phyloP scores from a whole-genome alignment of 2,797 vertebrate species.

The Aythya fuligula region DNA sequence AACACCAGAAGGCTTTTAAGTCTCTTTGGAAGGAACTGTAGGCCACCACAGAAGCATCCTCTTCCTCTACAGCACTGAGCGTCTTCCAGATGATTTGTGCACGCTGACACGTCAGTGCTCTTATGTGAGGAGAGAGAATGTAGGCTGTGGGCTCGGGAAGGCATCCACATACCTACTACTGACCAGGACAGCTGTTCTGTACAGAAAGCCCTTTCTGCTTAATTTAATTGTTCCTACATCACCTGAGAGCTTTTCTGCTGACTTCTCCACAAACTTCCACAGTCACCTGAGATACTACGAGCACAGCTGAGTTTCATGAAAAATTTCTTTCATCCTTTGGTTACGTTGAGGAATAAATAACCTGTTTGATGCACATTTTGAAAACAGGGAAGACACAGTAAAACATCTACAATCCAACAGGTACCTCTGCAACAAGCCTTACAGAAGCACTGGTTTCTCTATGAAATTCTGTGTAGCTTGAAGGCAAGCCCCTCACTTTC shows the following conservation, averaged over 20 bases:
- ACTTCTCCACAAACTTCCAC: neutral
- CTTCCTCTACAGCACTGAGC: neutral
- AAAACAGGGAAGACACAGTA: neutral
- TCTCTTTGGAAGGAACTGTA: neutral
- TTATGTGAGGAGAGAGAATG: neutral
- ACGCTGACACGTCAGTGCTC: neutral
- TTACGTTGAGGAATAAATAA: neutral
- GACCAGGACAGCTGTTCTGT: neutral
- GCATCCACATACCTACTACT: neutral
- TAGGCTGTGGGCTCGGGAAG: rapidly evolving
- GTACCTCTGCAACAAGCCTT: neutral
- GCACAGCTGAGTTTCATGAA: neutral
- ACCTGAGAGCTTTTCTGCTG: neutral
- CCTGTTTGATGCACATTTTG: neutral
- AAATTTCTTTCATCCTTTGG: neutral
- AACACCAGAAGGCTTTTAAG: neutral
- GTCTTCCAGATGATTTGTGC: neutral
- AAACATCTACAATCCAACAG: neutral
- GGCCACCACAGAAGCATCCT: neutral
- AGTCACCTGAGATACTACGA: neutral
- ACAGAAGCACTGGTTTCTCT: neutral
- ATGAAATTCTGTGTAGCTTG: neutral
- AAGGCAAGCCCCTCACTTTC: neutral
- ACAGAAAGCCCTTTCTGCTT: neutral
- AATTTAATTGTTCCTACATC: neutral